Evolutionary conservation across 2,888 invertebrate genomes (phyloP).

Genomic region (Agrotis puta): DNA sequence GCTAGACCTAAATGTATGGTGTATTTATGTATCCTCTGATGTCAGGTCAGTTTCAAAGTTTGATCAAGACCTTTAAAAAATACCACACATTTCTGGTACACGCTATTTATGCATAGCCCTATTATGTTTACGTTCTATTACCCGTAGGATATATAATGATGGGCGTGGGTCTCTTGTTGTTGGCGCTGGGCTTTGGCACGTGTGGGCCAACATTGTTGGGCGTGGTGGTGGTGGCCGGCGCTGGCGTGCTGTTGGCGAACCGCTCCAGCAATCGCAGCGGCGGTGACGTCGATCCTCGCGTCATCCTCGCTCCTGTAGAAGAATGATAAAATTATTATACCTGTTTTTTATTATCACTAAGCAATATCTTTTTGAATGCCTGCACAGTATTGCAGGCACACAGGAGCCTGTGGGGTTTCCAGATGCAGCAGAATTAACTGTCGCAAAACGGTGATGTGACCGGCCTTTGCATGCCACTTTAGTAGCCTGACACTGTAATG

Average conservation of each 20-base stretch:
- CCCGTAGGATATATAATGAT: constrained; percentile 90
- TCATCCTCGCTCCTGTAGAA: constrained; percentile 70
- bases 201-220: constrained; percentile 71
- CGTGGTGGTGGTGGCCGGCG: constrained; percentile 72
- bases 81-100: no score
- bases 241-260: constrained; percentile 73
- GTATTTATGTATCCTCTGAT: no score
- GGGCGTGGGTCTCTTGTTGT: constrained; percentile 93
- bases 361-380: neutral
- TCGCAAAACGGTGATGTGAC: no score
- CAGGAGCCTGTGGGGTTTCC: no score
- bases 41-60: no score
- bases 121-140: constrained; percentile 24
- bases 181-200: constrained; percentile 79
- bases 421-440: no score
- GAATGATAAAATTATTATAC: neutral
- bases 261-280: constrained; percentile 77
- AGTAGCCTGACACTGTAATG: no score
- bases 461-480: no score
- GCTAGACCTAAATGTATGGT: no score
- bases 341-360: neutral
- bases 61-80: no score
- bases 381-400: neutral
- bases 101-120: no score
- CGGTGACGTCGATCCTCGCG: constrained; percentile 76